Base-by-base conservation (phyloP, 2,113 vertebrate species). In the Cebus imitator region DNA sequence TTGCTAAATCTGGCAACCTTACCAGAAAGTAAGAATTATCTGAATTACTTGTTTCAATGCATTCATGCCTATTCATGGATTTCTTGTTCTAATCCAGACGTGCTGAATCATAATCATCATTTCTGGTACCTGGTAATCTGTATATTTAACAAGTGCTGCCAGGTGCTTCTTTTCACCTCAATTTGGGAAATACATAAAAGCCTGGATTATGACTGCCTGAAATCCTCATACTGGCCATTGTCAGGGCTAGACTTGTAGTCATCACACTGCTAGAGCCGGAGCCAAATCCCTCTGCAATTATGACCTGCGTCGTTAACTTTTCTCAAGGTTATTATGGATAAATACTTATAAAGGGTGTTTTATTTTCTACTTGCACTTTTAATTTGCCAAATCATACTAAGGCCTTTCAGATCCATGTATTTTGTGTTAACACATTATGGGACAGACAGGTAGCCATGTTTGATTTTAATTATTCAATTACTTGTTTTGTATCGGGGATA, bases 391-490 rank as follows among this genome's bases (percentile, higher is more conserved):
- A 9, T 91, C 80, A 52, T 95, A 23, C 35, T 75, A 73, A 90
- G 27, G 30, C n/a, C 52, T 88, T 92, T 78, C 45, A 21, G 18
- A 78, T 20, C 11, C 32, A n/a, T 43, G 16, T 37, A 61, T 75
- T 90, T 82, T 40, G 48, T 94, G 64, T 40, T 18, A 91, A 32
- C 30, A 83, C 35, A 50, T 58, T 35, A 68, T 52, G 0, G 52
- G 52, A 78, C 18, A 55, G 27, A 61, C 5, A 21, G n/a, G 16
- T 32, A 94, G 64, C 82, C 50, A 14, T 75, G 45, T 87, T 68
- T 76, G 35, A 81, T 70, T 25, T 95, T 94, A 86, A 91, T 88
- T 80, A 90, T 86, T 96, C 90, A 66, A 6, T 68, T 81, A 75
- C 96, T 97, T 95, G 2, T 82, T 4, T 97, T 95, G 7, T 80